These are phyloP conservation scores for Agrochola lota DNA, from an alignment of 2,888 invertebrate species.

Conservation along the genomic window DNA sequence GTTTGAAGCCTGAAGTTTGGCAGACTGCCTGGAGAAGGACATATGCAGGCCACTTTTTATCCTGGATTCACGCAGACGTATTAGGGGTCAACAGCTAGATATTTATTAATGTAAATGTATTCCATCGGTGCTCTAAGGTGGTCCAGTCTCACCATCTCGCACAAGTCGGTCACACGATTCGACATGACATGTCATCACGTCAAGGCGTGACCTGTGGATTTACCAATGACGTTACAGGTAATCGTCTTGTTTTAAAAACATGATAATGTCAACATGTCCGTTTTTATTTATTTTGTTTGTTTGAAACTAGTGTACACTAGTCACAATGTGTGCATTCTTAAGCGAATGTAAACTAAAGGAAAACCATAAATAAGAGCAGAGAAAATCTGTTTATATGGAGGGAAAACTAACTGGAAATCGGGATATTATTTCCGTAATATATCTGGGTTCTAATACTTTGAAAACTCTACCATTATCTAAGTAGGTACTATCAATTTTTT, in stretches of 20 bases:
- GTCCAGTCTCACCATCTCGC: neutral
- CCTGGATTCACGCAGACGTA: neutral
- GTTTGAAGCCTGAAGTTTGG: no score
- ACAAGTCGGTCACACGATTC: slow-evolving; percentile 33
- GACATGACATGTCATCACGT: slow-evolving; percentile 28
- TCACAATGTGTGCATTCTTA: neutral
- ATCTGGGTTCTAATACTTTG: neutral
- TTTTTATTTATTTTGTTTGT: slow-evolving; percentile 1
- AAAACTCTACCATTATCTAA: neutral
- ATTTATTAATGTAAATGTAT: neutral
- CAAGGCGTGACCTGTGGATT: slow-evolving; percentile 37
- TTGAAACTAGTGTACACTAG: neutral
- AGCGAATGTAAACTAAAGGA: neutral
- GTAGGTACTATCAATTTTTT: neutral
- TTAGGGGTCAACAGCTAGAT: neutral
- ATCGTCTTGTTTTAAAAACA: slow-evolving; percentile 17
- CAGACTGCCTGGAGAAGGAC: no score
- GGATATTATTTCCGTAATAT: neutral
- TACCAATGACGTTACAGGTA: neutral
- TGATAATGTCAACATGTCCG: neutral
- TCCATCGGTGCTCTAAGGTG: slow-evolving; percentile 8
- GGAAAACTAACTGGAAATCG: no score
- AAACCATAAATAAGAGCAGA: neutral
- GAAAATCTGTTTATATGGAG: no score
- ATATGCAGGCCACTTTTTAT: neutral